Evolutionary conservation across 2,888 invertebrate species (phyloP).

Genomic region (Synergus itoensis): DNA sequence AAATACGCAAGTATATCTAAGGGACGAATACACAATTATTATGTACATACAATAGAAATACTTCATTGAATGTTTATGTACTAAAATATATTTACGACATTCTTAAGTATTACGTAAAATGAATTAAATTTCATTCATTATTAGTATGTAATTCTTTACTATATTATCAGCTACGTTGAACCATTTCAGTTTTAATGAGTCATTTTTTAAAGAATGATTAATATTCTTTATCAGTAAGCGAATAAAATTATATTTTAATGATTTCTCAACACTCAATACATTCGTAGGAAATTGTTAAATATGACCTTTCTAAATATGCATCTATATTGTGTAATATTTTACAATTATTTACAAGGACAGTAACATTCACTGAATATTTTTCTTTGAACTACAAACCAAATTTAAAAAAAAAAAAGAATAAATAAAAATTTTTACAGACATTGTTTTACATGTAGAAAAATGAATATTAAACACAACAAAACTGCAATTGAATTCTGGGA

Average conservation of each 20-base stretch:
- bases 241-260: neutral
- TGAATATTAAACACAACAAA: neutral
- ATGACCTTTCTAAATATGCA: slow-evolving; percentile 26
- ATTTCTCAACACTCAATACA: neutral
- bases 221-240: neutral
- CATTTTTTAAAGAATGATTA: neutral
- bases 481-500: slow-evolving; percentile 30
- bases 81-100: too few relatives aligned
- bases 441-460: neutral
- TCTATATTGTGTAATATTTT: slow-evolving; percentile 14
- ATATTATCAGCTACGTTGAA: neutral
- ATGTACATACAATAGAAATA: too few relatives aligned
- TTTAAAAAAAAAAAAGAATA: neutral
- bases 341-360: slow-evolving; percentile 39
- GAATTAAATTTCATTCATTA: too few relatives aligned
- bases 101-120: neutral
- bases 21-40: too few relatives aligned
- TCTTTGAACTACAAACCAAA: neutral
- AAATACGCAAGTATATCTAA: neutral
- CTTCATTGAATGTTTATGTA: too few relatives aligned
- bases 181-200: neutral
- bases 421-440: neutral
- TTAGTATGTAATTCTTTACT: neutral
- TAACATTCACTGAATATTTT: slow-evolving; percentile 31
- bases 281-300: slow-evolving; percentile 3